These are phyloP conservation scores for Tinea semifulvella DNA, from an alignment of 2,888 invertebrate species.

Conservation along the genomic window DNA sequence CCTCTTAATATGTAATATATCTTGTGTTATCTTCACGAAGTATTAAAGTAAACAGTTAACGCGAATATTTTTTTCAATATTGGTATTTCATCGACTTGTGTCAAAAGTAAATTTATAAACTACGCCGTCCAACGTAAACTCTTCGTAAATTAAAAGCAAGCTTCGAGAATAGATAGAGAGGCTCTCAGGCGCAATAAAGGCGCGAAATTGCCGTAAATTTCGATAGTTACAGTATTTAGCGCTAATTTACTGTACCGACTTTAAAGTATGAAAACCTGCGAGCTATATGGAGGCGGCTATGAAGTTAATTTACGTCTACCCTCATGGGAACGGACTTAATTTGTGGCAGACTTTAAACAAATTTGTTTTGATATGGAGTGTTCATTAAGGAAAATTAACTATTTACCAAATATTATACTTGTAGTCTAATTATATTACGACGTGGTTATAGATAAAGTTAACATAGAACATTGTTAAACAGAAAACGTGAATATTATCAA, in stretches of 20 bases:
- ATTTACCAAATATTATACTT: constrained; percentile 1
- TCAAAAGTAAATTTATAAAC: constrained; percentile 8
- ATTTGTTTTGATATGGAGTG: constrained; percentile 4
- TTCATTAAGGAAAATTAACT: constrained; percentile 11
- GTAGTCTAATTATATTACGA: neutral
- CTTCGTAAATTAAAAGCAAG: constrained; percentile 50
- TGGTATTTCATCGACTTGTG: constrained; percentile 2
- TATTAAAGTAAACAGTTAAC: neutral
- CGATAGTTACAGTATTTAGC: constrained; percentile 31
- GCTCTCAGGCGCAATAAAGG: constrained; percentile 25
- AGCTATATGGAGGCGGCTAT: constrained; percentile 21
- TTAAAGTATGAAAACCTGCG: constrained; percentile 12
- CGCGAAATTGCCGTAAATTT: constrained; percentile 30
- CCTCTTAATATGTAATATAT: no score
- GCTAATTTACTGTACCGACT: constrained; percentile 23
- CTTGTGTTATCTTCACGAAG: no score
- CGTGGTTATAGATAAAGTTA: no score
- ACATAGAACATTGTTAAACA: no score
- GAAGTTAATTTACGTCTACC: constrained; percentile 1
- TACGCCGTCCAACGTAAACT: constrained; percentile 26
- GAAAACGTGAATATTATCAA: no score
- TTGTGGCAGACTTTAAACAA: constrained; percentile 9
- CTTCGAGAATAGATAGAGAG: constrained; percentile 27
- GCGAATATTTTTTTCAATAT: neutral
- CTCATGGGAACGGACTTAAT: constrained; percentile 6